Percentiles rank a stretch among this genome's conserved stretches.
Evolutionary conservation across 2,797 vertebrate species (phyloP).

Genomic region (Lateolabrax maculatus): DNA sequence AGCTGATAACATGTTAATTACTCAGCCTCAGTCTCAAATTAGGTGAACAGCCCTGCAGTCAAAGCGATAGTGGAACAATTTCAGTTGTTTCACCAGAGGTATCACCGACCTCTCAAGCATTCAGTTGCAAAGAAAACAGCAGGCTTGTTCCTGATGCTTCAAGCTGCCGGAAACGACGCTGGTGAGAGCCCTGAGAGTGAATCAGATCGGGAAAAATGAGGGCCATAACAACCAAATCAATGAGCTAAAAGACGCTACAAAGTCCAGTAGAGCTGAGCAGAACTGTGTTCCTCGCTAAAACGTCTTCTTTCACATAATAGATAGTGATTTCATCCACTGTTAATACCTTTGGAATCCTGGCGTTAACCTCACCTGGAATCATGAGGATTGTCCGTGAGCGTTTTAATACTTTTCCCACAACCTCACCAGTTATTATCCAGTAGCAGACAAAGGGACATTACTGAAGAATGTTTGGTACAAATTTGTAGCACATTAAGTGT

Average conservation of each 20-base stretch:
- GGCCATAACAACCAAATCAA: background rate
- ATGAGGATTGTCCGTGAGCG: background rate
- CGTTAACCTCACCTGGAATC: background rate
- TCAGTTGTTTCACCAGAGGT: background rate
- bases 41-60: background rate
- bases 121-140: background rate
- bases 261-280: background rate
- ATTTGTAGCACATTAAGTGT: conserved; percentile 59
- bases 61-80: background rate
- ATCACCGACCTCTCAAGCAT: too few species aligned
- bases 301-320: background rate
- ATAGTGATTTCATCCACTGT: background rate
- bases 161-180: background rate
- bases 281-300: too few species aligned
- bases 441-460: conserved; percentile 66
- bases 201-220: background rate
- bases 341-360: background rate
- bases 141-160: background rate
- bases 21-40: background rate
- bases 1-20: background rate
- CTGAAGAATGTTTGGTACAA: conserved; percentile 52
- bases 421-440: conserved; percentile 50
- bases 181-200: conserved; percentile 2
- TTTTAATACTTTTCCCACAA: conserved; percentile 24
- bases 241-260: background rate